Evolutionary conservation across 2,888 invertebrate genomes (phyloP).

Genomic region (Eretmocerus hayati): DNA sequence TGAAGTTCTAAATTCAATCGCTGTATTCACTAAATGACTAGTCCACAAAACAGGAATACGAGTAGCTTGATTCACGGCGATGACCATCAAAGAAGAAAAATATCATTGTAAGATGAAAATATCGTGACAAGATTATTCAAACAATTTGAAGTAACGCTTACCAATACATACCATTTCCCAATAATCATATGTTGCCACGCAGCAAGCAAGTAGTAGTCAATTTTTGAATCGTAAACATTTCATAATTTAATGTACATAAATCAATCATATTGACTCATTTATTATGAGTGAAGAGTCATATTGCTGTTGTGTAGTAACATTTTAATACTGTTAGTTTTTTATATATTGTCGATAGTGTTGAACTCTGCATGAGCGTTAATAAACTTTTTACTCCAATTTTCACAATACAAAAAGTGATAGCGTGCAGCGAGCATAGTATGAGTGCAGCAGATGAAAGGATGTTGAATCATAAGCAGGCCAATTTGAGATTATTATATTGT

Average conservation of each 20-base stretch:
- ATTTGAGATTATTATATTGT: constrained; percentile 20
- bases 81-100: no score
- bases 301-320: constrained; percentile 27
- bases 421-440: constrained; percentile 27
- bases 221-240: constrained; percentile 17
- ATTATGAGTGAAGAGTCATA: constrained; percentile 21
- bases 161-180: neutral
- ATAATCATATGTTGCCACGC: neutral
- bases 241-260: constrained; percentile 8
- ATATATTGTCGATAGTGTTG: no score
- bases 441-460: no score
- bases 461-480: constrained; percentile 8
- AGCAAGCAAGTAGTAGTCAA: constrained; percentile 11
- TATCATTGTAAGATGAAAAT: no score
- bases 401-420: constrained; percentile 21
- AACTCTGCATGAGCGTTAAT: constrained; percentile 23
- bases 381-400: neutral
- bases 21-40: no score
- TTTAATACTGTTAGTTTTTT: constrained; percentile 25
- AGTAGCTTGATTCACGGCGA: no score
- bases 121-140: no score
- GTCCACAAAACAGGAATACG: no score
- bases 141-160: no score
- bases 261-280: no score
- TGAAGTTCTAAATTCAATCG: no score